Percentiles rank a stretch among this genome's conserved stretches.
Evolutionary conservation across 1,140 invertebrate species (phyloP).

Genomic region (Eufriesea mexicana): DNA sequence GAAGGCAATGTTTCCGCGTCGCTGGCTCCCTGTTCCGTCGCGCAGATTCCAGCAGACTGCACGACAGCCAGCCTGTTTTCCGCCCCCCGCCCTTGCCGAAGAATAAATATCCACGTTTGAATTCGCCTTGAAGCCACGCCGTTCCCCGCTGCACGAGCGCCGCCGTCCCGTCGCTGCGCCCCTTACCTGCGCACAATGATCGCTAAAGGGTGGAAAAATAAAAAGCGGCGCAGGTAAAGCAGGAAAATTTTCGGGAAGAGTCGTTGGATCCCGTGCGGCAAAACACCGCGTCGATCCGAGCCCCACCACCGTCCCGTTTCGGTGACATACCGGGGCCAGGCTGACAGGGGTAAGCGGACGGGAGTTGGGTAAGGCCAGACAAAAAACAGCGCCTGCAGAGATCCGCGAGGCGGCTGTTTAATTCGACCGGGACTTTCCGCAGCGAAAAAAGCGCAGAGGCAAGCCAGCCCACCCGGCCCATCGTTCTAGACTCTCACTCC

Average conservation of each 20-base stretch:
- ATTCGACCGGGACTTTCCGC: constrained; percentile 66
- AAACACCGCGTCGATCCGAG: constrained; percentile 55
- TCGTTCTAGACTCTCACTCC: constrained; percentile 48
- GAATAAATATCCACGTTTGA: constrained; percentile 49
- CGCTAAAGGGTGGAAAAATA: constrained; percentile 22
- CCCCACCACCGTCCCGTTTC: constrained; percentile 34
- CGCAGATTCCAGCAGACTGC: constrained; percentile 8
- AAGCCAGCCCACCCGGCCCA: constrained; percentile 35
- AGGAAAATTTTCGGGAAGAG: constrained; percentile 42
- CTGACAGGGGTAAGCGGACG: constrained; percentile 47
- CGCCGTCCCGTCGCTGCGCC: constrained; percentile 8
- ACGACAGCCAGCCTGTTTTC: constrained; percentile 22
- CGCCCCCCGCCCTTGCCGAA: neutral
- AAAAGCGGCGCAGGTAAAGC: constrained; percentile 57
- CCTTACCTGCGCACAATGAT: constrained; percentile 47
- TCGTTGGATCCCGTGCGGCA: constrained; percentile 34
- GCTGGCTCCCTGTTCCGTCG: neutral
- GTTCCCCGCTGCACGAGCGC: neutral
- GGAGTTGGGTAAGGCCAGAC: constrained; percentile 45
- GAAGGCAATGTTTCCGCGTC: constrained; percentile 27
- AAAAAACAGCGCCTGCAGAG: constrained; percentile 69
- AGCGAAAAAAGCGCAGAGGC: constrained; percentile 61
- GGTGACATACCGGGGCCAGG: constrained; percentile 43
- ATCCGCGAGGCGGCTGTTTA: constrained; percentile 72
- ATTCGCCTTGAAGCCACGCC: constrained; percentile 33